These are phyloP conservation scores for Heloderma charlesbogerti DNA, from an alignment of 2,113 vertebrate species.

Conservation along the genomic window DNA sequence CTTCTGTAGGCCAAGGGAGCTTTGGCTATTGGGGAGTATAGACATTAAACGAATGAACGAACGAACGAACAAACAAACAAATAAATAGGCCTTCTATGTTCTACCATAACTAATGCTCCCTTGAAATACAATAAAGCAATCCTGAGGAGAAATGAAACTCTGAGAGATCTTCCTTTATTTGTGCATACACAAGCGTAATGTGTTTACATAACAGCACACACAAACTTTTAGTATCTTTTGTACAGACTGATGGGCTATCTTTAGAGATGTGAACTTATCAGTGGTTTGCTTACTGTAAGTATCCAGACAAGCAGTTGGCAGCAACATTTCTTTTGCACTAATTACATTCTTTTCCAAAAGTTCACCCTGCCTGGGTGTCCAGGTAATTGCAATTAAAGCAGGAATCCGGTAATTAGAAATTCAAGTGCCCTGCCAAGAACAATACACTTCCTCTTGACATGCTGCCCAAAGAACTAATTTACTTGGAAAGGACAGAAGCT, in stretches of 20 bases:
- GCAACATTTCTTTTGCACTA: slow-evolving; percentile 77
- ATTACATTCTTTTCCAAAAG: slow-evolving; percentile 84
- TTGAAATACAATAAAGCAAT: not conserved
- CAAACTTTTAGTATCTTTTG: slow-evolving; percentile 42
- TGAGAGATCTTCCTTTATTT: not conserved
- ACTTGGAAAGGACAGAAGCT: slow-evolving; percentile 73
- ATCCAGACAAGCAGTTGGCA: slow-evolving; percentile 73
- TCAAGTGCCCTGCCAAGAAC: slow-evolving; percentile 83
- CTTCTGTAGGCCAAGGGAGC: not conserved
- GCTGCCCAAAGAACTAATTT: slow-evolving; percentile 80
- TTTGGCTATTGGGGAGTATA: too few relatives aligned
- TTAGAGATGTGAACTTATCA: slow-evolving; percentile 67
- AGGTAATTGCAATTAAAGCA: slow-evolving; percentile 87
- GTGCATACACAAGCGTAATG: slow-evolving; percentile 2
- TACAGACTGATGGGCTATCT: slow-evolving; percentile 50
- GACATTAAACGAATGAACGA: too few relatives aligned
- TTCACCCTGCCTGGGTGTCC: slow-evolving; percentile 83
- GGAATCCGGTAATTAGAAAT: slow-evolving; percentile 84
- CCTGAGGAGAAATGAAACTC: slow-evolving; percentile 24
- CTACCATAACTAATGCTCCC: not conserved
- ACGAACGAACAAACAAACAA: too few relatives aligned
- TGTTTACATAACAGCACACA: slow-evolving; percentile 22
- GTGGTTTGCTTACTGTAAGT: slow-evolving; percentile 57
- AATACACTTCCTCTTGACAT: slow-evolving; percentile 78
- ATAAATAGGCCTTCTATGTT: not conserved